Conservation (phyloP, 2,888 invertebrate genomes). For the Drosophila macrothrix region DNA sequence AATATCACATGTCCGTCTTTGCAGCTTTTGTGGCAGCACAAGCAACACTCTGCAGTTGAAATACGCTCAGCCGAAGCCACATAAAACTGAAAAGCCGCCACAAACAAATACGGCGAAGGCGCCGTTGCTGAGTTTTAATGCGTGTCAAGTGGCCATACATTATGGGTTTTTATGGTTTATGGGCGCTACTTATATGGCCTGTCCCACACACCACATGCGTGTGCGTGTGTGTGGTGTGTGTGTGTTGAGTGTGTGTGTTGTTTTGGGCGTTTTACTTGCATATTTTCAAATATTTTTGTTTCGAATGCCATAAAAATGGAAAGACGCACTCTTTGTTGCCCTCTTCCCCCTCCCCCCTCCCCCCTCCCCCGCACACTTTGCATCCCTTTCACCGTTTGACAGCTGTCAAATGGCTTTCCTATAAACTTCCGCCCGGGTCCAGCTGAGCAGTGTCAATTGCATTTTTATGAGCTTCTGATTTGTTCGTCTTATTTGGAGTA, state of each 20-base stretch:
- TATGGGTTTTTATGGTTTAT: conserved; percentile 72
- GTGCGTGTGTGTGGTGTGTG: background rate
- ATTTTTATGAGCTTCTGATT: conserved; percentile 69
- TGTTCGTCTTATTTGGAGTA: background rate
- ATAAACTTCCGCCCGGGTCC: conserved; percentile 56
- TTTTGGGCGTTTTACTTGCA: conserved; percentile 18
- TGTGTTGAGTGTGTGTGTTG: conserved; percentile 11
- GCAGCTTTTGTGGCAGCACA: background rate
- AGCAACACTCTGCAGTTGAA: conserved; percentile 17
- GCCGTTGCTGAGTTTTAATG: conserved; percentile 60
- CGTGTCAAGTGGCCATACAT: conserved; percentile 74
- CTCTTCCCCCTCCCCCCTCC: background rate
- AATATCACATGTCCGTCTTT: background rate
- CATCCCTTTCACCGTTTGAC: conserved; percentile 36
- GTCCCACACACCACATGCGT: background rate
- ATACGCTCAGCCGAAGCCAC: background rate
- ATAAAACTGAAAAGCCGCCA: conserved; percentile 19
- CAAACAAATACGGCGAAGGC: conserved; percentile 6
- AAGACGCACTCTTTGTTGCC: conserved; percentile 21
- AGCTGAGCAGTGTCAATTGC: conserved; percentile 56
- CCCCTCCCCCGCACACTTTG: background rate
- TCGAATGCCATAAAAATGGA: conserved; percentile 55
- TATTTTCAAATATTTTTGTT: conserved; percentile 44
- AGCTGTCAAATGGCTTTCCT: conserved; percentile 52
- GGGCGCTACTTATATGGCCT: conserved; percentile 60